Evolutionary conservation across 1,140 invertebrate genomes (phyloP), one percentile per base, ranked within the genome.

Genomic region (Micrasema longulum): DNA sequence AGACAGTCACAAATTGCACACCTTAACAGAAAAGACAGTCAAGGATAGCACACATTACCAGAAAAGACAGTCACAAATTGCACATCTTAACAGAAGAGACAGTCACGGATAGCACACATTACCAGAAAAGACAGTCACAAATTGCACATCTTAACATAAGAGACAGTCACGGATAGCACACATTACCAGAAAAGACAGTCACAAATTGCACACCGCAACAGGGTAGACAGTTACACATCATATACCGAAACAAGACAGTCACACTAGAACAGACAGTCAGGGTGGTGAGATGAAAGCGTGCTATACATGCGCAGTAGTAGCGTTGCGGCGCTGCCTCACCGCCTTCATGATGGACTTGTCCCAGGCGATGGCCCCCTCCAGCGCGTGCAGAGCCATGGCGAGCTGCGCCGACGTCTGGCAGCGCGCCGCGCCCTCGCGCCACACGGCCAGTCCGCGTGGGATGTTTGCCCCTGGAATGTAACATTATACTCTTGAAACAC

Each of bases 271-370:
- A 23, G 48, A 23, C 4, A 52, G 22, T 16, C 14, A 35, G 55
- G 31, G 36, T 38, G 55, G 55, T 22, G 16, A 60, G 36, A n/a
- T 18, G 60, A 26, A 64, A 47, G 64, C 64, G 64, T 26, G 20
- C 20, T 66, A 47, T 66, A 53, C 48, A 53, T 66, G 64, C 48
- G 64, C 18, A n/a, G 26, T 31, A 31, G 26, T 31, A 31, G 26
- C 26, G 26, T 31, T 31, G 26, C 26, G 47, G 20, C 18, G 35
- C 22, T 14, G n/a, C 83, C 94, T 91, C 89, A 97, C 95, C 86
- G 96, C 47, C 96, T 98, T 97, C 97, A 99, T 98, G 78, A 98
- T 97, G 85, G 95, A 97, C 85, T 98, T 98, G 84, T 99, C 97
- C 97, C 97, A 98, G 22, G 96, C 95, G 77, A 98, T 95, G 78